phyloP scores from a whole-genome alignment of 1,140 invertebrate genomes.

The honey bee (Apis mellifera) region Amel_HAv3.1 CM009945.2:5474001-5474500 shows the following conservation, averaged over 20 bases:
- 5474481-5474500: neutral
- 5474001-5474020: constrained; percentile 51
- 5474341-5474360: constrained; percentile 15
- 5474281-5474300: neutral
- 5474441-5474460: neutral
- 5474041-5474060: constrained; percentile 73
- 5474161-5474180: neutral
- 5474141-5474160: neutral
- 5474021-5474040: constrained; percentile 56
- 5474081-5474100: constrained; percentile 79
- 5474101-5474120: constrained; percentile 77
- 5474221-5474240: neutral
- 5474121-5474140: constrained; percentile 49
- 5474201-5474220: constrained; percentile 38
- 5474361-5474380: constrained; percentile 46
- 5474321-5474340: constrained; percentile 55
- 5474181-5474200: neutral
- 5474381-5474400: constrained; percentile 54
- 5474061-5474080: constrained; percentile 78
- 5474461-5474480: neutral
- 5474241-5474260: neutral
- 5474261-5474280: neutral
- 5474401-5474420: constrained; percentile 75
- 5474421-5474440: constrained; percentile 62
- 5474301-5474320: constrained; percentile 34